Conservation (phyloP, 2,113 vertebrate species). For the Semicossyphus pulcher region DNA sequence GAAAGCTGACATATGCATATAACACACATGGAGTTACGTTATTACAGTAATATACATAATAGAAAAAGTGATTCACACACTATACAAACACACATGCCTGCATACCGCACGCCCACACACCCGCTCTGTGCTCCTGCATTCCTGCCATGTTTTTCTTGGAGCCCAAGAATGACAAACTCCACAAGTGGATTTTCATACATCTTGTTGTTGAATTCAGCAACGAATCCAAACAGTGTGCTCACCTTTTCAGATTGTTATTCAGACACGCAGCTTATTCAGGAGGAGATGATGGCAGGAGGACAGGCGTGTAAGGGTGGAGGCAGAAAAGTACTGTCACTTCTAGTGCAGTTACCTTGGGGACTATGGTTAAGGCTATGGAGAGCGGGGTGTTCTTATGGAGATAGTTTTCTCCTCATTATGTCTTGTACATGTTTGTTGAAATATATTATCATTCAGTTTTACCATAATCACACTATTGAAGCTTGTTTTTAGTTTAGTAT, state of each 20-base stretch:
- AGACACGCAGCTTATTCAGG: slow-evolving; percentile 30
- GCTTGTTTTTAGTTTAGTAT: too few species aligned
- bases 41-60: slow-evolving; percentile 1
- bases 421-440: too few species aligned
- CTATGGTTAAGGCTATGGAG: too few species aligned
- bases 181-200: slow-evolving; percentile 14
- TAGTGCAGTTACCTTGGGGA: too few species aligned
- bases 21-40: slow-evolving; percentile 24
- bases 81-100: background rate
- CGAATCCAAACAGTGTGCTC: slow-evolving; percentile 29
- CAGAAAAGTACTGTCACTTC: background rate
- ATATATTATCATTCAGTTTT: too few species aligned
- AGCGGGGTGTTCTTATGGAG: too few species aligned
- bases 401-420: background rate
- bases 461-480: too few species aligned
- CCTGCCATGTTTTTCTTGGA: slow-evolving; percentile 52
- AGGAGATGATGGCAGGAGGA: background rate
- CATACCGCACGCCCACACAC: slow-evolving; percentile 27
- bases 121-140: slow-evolving; percentile 32
- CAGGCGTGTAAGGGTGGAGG: background rate
- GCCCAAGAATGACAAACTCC: slow-evolving; percentile 20
- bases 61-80: background rate
- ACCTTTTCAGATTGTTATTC: slow-evolving; percentile 17
- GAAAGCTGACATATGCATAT: slow-evolving; percentile 66
- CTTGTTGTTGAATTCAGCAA: slow-evolving; percentile 32